Percentiles rank a stretch among this genome's conserved stretches.
phyloP scores from a whole-genome alignment of 2,113 vertebrate species.

The Picathartes gymnocephalus region DNA sequence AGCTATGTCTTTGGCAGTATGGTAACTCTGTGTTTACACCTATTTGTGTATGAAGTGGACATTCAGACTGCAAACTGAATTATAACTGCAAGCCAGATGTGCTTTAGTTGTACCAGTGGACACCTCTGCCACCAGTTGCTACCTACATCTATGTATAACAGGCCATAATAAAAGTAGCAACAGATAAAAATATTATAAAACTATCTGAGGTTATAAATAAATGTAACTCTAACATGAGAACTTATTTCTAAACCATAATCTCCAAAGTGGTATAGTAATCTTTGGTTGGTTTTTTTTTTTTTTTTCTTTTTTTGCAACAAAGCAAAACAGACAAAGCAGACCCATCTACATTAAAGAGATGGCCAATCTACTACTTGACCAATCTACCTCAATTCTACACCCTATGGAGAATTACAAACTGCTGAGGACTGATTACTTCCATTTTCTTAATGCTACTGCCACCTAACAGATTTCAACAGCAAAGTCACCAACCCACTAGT shows the following conservation, averaged over 20 bases:
- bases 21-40: not conserved
- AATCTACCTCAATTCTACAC: not conserved
- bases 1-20: not conserved
- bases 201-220: not conserved
- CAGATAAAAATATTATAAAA: not conserved
- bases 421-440: not conserved
- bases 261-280: not conserved
- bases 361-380: no score
- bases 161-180: rapidly evolving
- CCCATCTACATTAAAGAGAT: not conserved
- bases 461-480: not conserved
- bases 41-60: not conserved
- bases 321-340: not conserved
- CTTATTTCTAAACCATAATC: not conserved
- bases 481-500: not conserved
- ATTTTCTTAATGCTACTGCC: conserved; percentile 21
- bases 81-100: not conserved
- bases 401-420: not conserved
- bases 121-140: not conserved
- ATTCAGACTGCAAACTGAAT: not conserved
- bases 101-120: not conserved
- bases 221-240: not conserved
- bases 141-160: not conserved
- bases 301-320: not conserved
- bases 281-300: not conserved